Evolutionary conservation across 2,888 invertebrate species (phyloP).

Genomic region (Rutpela maculata): DNA sequence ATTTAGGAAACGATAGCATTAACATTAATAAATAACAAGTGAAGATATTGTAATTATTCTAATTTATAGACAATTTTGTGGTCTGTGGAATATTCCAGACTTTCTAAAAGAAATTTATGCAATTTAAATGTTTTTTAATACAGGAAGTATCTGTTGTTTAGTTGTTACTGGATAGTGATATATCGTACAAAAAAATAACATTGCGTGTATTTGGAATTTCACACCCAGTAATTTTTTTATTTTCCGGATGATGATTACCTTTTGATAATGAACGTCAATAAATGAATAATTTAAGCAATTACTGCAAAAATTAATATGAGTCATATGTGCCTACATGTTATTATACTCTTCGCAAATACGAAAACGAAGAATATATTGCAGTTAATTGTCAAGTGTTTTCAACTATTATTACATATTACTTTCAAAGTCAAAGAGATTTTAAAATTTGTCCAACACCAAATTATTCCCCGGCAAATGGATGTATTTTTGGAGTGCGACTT

Average conservation of each 20-base stretch:
- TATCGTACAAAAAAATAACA: constrained; percentile 5
- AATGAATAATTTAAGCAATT: too few relatives aligned
- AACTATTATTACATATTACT: too few relatives aligned
- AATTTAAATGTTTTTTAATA: constrained; percentile 13
- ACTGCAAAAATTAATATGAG: too few relatives aligned
- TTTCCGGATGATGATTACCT: background rate
- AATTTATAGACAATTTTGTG: constrained; percentile 22
- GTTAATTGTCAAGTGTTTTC: too few relatives aligned
- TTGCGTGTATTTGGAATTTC: constrained; percentile 21
- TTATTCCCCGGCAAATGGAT: too few relatives aligned
- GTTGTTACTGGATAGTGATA: constrained; percentile 10
- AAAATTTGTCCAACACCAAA: too few relatives aligned
- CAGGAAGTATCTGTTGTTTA: constrained; percentile 19
- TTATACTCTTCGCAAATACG: too few relatives aligned
- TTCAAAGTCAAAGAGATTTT: too few relatives aligned
- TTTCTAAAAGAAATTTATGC: constrained; percentile 28
- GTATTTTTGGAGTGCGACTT: too few relatives aligned
- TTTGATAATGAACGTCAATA: background rate
- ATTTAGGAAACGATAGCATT: background rate
- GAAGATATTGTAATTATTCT: background rate
- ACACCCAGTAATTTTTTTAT: background rate
- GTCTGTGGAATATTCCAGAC: constrained; percentile 10
- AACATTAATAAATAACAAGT: background rate
- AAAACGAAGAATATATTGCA: too few relatives aligned
- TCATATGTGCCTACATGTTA: too few relatives aligned